A percentile compares a stretch with the other conserved stretches of the same genome.
Conservation (phyloP, 1,140 invertebrate species). For the Arion vulgaris region DNA sequence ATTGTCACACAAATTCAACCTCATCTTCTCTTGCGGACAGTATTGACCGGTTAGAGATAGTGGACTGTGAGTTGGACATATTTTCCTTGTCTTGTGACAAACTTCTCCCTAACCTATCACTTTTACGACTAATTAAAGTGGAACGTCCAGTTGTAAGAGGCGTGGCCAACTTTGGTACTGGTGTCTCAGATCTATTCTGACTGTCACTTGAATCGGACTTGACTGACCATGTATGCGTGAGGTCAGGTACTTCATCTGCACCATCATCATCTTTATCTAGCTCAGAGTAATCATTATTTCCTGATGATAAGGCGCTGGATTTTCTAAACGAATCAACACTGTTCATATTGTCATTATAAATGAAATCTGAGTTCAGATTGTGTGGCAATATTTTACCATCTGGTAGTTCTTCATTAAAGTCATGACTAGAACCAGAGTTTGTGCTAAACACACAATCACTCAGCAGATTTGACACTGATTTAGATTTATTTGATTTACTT, state of each 20-base stretch:
- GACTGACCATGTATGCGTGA: constrained; percentile 41
- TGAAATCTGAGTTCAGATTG: not conserved
- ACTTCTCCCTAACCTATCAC: not conserved
- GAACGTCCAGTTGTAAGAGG: constrained; percentile 64
- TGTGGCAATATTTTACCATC: not conserved
- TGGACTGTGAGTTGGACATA: constrained; percentile 34
- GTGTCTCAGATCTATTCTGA: constrained; percentile 52
- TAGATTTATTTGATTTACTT: constrained; percentile 49
- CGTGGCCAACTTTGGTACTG: constrained; percentile 56
- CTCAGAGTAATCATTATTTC: not conserved
- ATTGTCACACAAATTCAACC: constrained; percentile 29
- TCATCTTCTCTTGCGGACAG: constrained; percentile 26
- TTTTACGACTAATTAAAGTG: constrained; percentile 48
- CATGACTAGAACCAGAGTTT: not conserved
- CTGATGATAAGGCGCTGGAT: not conserved
- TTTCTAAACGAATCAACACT: not conserved
- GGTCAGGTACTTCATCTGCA: constrained; percentile 43
- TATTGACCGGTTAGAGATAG: not conserved
- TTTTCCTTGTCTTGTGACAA: constrained; percentile 34
- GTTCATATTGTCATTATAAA: not conserved
- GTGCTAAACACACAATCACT: not conserved
- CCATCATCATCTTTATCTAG: constrained; percentile 35
- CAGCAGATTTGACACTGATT: constrained; percentile 54
- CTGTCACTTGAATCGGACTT: constrained; percentile 42
- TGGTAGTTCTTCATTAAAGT: not conserved